Evolutionary conservation across 2,113 vertebrate species (phyloP).

Genomic region (Beaufortia kweichowensis): DNA sequence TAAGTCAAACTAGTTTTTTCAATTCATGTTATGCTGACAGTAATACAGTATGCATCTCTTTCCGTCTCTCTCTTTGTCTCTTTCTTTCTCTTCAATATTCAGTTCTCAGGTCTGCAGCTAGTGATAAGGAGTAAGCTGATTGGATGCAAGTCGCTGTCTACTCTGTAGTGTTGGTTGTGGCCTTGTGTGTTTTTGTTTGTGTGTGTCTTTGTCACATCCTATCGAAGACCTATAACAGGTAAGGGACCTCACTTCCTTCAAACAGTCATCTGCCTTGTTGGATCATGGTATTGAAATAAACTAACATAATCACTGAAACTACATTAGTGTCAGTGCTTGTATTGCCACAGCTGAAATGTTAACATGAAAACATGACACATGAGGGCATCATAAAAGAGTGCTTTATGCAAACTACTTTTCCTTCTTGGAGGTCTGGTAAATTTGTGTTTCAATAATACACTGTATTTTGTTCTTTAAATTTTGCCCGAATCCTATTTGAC

Average conservation of each 20-base stretch:
- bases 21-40: slow-evolving; percentile 30
- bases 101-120: slow-evolving; percentile 22
- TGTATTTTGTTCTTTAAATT: too few species aligned
- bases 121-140: slow-evolving; percentile 27
- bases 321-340: background rate
- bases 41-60: slow-evolving; percentile 4
- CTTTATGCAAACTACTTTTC: background rate
- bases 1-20: slow-evolving; percentile 27
- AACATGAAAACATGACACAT: background rate
- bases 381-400: background rate
- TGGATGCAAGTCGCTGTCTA: slow-evolving; percentile 51
- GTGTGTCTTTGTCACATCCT: slow-evolving; percentile 57
- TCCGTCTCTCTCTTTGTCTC: background rate
- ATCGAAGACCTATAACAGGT: background rate
- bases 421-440: background rate
- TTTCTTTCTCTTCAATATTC: background rate
- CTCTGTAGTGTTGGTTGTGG: slow-evolving; percentile 43
- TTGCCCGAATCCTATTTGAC: too few species aligned
- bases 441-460: too few species aligned
- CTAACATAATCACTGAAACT: background rate
- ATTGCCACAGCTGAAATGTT: background rate
- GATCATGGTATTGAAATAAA: slow-evolving; percentile 3
- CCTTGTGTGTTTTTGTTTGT: slow-evolving; percentile 39
- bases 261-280: slow-evolving; percentile 1
- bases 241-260: slow-evolving; percentile 11